Conservation (phyloP, 2,797 vertebrate species). For the Pantherophis vulpinus region DNA sequence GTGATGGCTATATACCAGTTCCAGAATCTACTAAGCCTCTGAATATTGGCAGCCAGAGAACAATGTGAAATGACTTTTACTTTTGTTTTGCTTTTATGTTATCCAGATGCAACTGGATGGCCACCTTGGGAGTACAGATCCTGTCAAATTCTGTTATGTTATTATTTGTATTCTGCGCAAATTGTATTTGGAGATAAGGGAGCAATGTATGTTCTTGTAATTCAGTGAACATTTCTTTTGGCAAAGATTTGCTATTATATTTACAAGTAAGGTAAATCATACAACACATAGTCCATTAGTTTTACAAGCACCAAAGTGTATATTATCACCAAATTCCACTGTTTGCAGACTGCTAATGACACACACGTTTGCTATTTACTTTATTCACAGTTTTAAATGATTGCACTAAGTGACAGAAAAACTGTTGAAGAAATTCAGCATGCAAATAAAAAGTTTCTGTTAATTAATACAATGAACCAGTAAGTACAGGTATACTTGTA, state of each 20-base stretch:
- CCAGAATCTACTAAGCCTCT: background rate
- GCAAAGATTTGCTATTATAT: constrained; percentile 32
- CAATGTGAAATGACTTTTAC: background rate
- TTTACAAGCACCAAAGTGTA: constrained; percentile 47
- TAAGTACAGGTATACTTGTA: background rate
- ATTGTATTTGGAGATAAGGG: background rate
- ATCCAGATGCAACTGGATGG: too few species aligned
- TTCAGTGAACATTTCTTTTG: constrained; percentile 41
- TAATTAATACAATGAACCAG: background rate
- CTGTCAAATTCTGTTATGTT: background rate
- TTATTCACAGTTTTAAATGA: constrained; percentile 58
- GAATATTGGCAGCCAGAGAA: background rate
- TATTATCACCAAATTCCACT: constrained; percentile 41
- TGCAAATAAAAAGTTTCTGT: constrained; percentile 28
- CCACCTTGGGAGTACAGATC: background rate
- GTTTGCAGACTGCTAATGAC: constrained; percentile 28
- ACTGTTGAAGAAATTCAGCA: constrained; percentile 25
- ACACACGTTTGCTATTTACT: constrained; percentile 35
- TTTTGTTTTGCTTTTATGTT: background rate
- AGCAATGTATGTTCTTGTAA: background rate
- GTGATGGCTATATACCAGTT: background rate
- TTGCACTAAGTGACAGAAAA: background rate
- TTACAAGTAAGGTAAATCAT: constrained; percentile 57
- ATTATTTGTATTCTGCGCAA: background rate
- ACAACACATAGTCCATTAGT: constrained; percentile 37